Evolutionary conservation across 2,888 invertebrate genomes (phyloP), one percentile per base, ranked within the genome.

Genomic region (Polydrusus pterygomalis): DNA sequence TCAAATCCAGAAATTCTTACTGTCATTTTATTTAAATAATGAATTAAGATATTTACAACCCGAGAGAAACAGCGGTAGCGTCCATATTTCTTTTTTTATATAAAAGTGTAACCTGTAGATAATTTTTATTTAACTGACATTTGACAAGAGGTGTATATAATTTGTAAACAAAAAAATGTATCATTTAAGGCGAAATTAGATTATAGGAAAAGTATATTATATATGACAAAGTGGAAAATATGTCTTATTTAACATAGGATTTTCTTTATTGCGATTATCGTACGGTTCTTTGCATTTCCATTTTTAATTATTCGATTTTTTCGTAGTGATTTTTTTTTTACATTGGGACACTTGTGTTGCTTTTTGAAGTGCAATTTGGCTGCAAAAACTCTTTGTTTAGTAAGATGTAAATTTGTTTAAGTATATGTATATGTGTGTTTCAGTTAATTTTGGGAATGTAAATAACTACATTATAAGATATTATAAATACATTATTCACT

Each of bases 281-380:
- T 25, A 30, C 13, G 80, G 81, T 82, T 82, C 78, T 82, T 83
- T 83, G 83, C 83, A 82, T 83, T 83, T 83, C 83, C 82, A 81
- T 79, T 77, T 34, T 38, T 54, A 75, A 62, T 62, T 51, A 54
- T 64, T 77, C 74, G 71, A 77, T 78, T 80, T 80, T 78, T 80
- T 80, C 78, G 75, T 74, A 67, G 78, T 79, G 75, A 71, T 75
- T 81, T 80, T 25, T n/a, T 25, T 79, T 79, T 62, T 79, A 69
- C 60, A 72, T 65, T 54, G 43, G 72, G 49, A 75, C 70, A 74
- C 76, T 49, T 73, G 71, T 78, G 65, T 58, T 79, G 64, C 77
- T 75, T 34, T 56, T 64, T 73, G 47, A 74, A 79, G 80, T 81
- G 81, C 80, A 80, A 78, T 79, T 79, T 71, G 79, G 54, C 71